These are phyloP conservation scores for Pimpla rufipes DNA, from an alignment of 2,888 invertebrate species.

Conservation along the genomic window DNA sequence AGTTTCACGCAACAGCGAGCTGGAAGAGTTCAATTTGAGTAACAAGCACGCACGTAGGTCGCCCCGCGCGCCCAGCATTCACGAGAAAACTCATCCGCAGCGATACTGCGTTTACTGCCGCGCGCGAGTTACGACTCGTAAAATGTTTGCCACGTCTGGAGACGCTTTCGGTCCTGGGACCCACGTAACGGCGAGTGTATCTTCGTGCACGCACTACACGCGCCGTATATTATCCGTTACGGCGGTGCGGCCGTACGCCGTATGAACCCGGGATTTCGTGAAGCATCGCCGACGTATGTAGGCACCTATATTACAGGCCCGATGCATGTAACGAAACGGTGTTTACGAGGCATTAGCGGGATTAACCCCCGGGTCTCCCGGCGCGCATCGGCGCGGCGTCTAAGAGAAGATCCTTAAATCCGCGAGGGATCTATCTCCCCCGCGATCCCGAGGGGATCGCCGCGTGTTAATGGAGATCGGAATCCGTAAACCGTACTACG, in stretches of 20 bases:
- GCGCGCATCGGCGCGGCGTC: constrained; percentile 36
- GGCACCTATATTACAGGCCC: constrained; percentile 8
- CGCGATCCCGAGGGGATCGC: constrained; percentile 56
- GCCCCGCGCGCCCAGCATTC: too few relatives aligned
- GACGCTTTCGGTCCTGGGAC: constrained; percentile 5
- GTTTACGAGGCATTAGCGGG: constrained; percentile 79
- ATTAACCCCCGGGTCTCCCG: constrained; percentile 72
- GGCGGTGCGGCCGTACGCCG: too few relatives aligned
- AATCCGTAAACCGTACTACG: constrained; percentile 18
- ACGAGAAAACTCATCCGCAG: constrained; percentile 10
- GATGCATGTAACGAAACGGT: constrained; percentile 67
- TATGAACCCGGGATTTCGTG: constrained; percentile 25
- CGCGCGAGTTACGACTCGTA: constrained; percentile 48
- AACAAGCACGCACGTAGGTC: constrained; percentile 17
- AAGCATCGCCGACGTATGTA: constrained; percentile 42
- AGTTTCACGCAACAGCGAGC: constrained; percentile 52
- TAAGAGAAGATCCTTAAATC: constrained; percentile 69
- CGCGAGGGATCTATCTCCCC: constrained; percentile 70
- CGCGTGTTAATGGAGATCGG: constrained; percentile 54
- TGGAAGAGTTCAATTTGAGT: constrained; percentile 24
- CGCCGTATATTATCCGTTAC: constrained; percentile 6
- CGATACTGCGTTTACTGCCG: constrained; percentile 42
- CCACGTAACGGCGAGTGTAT: constrained; percentile 7
- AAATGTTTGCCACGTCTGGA: constrained; percentile 45
- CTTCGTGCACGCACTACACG: background rate